Percentiles rank a stretch among this genome's conserved stretches.
Evolutionary conservation across 2,888 invertebrate species (phyloP).

Genomic region (Lasius fuliginosus): DNA sequence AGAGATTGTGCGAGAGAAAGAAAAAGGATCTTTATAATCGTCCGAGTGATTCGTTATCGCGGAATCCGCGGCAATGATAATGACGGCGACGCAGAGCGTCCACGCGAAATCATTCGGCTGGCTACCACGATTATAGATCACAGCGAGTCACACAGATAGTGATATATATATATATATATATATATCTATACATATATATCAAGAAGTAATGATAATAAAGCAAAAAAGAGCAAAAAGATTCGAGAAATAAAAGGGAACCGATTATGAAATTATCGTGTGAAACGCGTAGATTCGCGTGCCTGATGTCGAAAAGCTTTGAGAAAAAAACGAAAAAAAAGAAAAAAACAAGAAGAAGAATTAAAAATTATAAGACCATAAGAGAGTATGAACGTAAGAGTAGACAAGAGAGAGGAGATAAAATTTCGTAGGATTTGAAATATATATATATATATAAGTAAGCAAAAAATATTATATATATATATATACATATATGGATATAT

Average conservation of each 20-base stretch:
- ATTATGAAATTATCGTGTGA: slow-evolving; percentile 47
- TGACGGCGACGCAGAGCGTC: slow-evolving; percentile 54
- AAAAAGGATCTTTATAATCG: slow-evolving; percentile 29
- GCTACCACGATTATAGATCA: slow-evolving; percentile 35
- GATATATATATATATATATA: slow-evolving; percentile 24
- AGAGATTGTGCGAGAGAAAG: background rate
- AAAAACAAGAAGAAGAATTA: slow-evolving; percentile 44
- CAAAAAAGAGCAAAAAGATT: slow-evolving; percentile 28
- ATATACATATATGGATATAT: slow-evolving; percentile 61
- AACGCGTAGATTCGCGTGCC: slow-evolving; percentile 53
- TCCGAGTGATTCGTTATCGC: slow-evolving; percentile 44
- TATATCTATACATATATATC: slow-evolving; percentile 9
- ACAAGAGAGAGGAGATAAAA: slow-evolving; percentile 24
- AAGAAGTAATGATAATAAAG: slow-evolving; percentile 5
- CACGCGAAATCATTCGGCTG: slow-evolving; percentile 53
- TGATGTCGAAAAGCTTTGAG: slow-evolving; percentile 53
- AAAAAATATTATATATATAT: slow-evolving; percentile 64
- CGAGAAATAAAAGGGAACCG: slow-evolving; percentile 7
- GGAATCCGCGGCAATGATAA: background rate
- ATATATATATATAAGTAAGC: slow-evolving; percentile 56
- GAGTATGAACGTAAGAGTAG: background rate
- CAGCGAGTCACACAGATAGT: slow-evolving; percentile 27
- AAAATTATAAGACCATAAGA: slow-evolving; percentile 23
- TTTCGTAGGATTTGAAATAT: slow-evolving; percentile 63
- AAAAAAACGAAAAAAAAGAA: slow-evolving; percentile 16